A percentile compares a stretch with the other conserved stretches of the same genome.
These are phyloP conservation scores for Diadumene lineata DNA, from an alignment of 92 coral and sea anemone species.

Conservation along the genomic window DNA sequence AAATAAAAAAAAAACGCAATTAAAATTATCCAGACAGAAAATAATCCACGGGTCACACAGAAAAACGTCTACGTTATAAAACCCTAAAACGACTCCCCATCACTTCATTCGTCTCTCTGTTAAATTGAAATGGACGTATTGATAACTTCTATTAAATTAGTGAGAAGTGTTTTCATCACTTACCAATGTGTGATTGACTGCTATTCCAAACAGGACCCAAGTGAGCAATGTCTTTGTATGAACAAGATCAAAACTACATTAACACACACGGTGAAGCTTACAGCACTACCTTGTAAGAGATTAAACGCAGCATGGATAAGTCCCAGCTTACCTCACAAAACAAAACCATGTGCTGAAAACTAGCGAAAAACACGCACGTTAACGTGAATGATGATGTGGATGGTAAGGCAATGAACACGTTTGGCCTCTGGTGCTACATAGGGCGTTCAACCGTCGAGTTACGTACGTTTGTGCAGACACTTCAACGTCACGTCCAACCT, in stretches of 20 bases:
- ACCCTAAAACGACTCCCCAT: too few species aligned
- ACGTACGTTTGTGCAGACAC: too few species aligned
- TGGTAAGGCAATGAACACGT: not conserved
- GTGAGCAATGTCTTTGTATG: not conserved
- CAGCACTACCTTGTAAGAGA: not conserved
- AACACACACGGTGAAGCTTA: not conserved
- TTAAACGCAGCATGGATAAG: constrained; percentile 1
- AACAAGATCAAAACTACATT: not conserved
- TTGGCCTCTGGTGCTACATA: not conserved
- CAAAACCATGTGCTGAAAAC: not conserved
- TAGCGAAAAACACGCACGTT: not conserved
- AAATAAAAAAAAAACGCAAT: too few species aligned
- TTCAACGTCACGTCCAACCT: too few species aligned
- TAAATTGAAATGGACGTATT: too few species aligned
- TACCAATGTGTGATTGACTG: not conserved
- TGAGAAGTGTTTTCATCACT: not conserved
- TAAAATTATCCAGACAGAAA: too few species aligned
- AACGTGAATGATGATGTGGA: not conserved
- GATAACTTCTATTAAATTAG: not conserved
- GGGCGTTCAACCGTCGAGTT: too few species aligned
- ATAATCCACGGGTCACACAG: too few species aligned
- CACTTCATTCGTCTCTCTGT: not conserved
- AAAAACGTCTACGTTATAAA: not conserved
- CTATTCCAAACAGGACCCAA: not conserved
- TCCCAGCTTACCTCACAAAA: not conserved